Evolutionary conservation across 2,888 invertebrate species (phyloP).

Genomic region (Polydrusus cervinus): DNA sequence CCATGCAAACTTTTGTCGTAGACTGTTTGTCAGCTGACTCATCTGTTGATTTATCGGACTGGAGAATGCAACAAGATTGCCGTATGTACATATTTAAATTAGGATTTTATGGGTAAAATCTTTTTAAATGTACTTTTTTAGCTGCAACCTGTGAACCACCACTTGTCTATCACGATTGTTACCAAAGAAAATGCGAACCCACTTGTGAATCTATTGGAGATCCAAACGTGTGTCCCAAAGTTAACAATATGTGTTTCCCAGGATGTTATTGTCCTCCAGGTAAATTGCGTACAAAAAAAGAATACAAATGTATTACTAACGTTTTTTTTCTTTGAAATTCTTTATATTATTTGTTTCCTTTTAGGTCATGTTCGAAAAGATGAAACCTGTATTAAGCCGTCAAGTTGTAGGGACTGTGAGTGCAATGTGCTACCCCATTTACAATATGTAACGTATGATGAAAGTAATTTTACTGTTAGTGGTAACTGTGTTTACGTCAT

Average conservation of each 20-base stretch:
- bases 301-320: neutral
- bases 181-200: conserved; percentile 84
- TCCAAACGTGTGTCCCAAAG: conserved; percentile 76
- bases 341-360: too few species aligned
- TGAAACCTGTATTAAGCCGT: conserved; percentile 80
- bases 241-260: conserved; percentile 82
- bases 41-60: conserved; percentile 78
- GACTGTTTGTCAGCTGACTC: conserved; percentile 82
- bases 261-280: conserved; percentile 92
- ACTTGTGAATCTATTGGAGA: conserved; percentile 79
- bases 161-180: conserved; percentile 88
- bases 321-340: too few species aligned
- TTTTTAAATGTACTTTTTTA: conserved; percentile 61
- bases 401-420: conserved; percentile 85
- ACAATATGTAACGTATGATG: conserved; percentile 89
- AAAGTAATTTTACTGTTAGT: conserved; percentile 84
- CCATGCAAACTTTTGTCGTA: conserved; percentile 81
- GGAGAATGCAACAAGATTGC: conserved; percentile 83
- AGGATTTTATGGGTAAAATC: neutral
- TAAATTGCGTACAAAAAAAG: neutral
- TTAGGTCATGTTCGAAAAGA: conserved; percentile 75
- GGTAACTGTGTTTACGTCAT: conserved; percentile 91
- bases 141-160: conserved; percentile 83
- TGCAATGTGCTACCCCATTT: conserved; percentile 84
- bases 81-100: conserved; percentile 73